Conservation (phyloP, 2,113 vertebrate genomes). For the Gnathonemus echidnorhynchus region DNA sequence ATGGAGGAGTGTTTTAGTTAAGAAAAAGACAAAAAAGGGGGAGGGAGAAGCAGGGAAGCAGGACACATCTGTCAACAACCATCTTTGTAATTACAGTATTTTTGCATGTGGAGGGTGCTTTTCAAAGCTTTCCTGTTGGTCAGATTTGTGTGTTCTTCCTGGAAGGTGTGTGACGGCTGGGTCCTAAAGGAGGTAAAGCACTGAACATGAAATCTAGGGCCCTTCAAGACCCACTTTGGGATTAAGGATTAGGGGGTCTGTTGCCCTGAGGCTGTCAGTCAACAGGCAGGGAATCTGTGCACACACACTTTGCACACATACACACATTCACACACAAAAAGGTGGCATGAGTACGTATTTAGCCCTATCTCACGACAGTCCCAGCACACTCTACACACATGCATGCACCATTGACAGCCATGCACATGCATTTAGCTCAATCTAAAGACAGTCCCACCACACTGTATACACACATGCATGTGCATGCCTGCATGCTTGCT, state of each 20-base stretch:
- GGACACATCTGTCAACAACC: constrained; percentile 1
- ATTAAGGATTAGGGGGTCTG: not conserved
- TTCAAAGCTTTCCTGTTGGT: not conserved
- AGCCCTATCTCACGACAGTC: not conserved
- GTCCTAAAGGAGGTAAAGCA: not conserved
- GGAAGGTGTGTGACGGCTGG: not conserved
- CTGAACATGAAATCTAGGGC: not conserved
- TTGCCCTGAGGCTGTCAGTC: not conserved
- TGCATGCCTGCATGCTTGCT: not conserved
- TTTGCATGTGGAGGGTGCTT: not conserved
- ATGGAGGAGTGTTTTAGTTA: not conserved
- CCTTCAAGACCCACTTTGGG: not conserved
- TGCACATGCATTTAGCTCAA: not conserved
- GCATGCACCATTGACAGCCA: not conserved
- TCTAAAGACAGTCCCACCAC: not conserved
- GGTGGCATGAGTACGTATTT: not conserved
- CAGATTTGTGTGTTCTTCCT: constrained; percentile 11
- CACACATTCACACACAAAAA: not conserved
- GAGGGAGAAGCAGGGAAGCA: not conserved
- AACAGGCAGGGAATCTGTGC: not conserved
- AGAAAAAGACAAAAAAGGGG: not conserved
- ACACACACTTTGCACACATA: not conserved
- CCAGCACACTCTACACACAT: not conserved
- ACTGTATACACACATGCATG: not conserved
- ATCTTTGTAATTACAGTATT: not conserved